phyloP scores from a whole-genome alignment of 1,140 invertebrate species.

The Brachionus plicatilis region DNA sequence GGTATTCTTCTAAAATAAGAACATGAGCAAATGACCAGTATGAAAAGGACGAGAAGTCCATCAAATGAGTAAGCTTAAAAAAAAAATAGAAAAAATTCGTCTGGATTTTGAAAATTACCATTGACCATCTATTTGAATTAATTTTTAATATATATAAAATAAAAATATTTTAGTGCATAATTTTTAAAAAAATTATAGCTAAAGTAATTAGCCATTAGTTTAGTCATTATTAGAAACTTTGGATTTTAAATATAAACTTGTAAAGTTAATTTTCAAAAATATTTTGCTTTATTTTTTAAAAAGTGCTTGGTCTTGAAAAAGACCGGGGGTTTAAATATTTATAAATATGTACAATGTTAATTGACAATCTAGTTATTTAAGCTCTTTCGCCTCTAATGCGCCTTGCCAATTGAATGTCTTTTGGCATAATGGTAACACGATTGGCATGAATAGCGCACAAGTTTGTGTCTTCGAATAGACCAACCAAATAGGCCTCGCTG shows the following conservation, averaged over 20 bases:
- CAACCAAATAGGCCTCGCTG: slow-evolving; percentile 76
- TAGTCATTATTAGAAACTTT: neutral
- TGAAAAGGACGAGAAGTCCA: slow-evolving; percentile 50
- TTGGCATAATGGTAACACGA: slow-evolving; percentile 89
- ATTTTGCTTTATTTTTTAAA: neutral
- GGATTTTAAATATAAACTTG: neutral
- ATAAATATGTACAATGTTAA: neutral
- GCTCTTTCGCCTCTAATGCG: slow-evolving; percentile 52
- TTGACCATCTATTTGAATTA: neutral
- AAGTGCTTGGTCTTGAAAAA: neutral
- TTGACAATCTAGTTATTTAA: slow-evolving; percentile 42
- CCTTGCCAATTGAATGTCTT: slow-evolving; percentile 72
- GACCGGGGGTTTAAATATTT: neutral
- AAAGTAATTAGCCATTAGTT: neutral
- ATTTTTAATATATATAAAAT: neutral
- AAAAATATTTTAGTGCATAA: neutral
- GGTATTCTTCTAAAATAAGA: slow-evolving; percentile 54
- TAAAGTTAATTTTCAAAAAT: no score
- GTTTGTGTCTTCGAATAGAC: slow-evolving; percentile 83
- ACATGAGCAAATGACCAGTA: slow-evolving; percentile 54
- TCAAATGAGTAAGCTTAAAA: slow-evolving; percentile 54
- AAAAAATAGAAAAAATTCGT: no score
- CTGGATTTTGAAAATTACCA: neutral
- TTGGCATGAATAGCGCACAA: slow-evolving; percentile 89
- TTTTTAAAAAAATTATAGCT: neutral